Percentiles rank a stretch among this genome's conserved stretches.
Conservation (phyloP, 2,797 vertebrate species). For the Esox lucius region DNA sequence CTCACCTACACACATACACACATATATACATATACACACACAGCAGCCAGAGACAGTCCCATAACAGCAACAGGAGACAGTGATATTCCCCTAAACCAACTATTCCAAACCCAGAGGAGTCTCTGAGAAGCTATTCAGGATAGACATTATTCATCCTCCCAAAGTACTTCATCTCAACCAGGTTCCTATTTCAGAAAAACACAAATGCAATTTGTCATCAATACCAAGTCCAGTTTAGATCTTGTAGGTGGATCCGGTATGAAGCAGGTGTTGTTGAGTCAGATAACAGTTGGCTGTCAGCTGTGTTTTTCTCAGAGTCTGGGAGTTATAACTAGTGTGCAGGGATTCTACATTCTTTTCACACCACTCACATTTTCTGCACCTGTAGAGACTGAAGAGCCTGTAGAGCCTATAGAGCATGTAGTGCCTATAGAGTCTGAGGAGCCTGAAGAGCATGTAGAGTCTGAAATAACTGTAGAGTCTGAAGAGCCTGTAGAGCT, state of each 20-base stretch:
- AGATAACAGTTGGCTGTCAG: neutral
- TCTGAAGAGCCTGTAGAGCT: no score
- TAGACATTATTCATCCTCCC: neutral
- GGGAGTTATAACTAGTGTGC: neutral
- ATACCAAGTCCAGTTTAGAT: neutral
- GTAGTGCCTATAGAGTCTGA: no score
- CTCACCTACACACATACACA: neutral
- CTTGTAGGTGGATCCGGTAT: neutral
- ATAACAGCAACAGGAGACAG: neutral
- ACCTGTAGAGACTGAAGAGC: neutral
- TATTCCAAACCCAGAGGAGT: neutral
- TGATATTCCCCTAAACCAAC: neutral
- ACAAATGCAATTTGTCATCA: neutral
- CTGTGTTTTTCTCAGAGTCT: no score
- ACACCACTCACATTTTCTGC: neutral
- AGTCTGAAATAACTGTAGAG: no score
- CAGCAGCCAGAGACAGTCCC: neutral
- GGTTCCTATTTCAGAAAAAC: neutral
- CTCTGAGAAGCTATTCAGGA: neutral
- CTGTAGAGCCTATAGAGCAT: neutral
- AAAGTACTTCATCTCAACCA: neutral
- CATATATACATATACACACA: neutral
- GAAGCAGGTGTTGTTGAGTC: neutral
- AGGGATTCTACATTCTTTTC: neutral
- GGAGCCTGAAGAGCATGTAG: no score